Evolutionary conservation across 2,113 vertebrate genomes (phyloP), one percentile per base, ranked within the genome.

Genomic region (Ceratotherium simum): DNA sequence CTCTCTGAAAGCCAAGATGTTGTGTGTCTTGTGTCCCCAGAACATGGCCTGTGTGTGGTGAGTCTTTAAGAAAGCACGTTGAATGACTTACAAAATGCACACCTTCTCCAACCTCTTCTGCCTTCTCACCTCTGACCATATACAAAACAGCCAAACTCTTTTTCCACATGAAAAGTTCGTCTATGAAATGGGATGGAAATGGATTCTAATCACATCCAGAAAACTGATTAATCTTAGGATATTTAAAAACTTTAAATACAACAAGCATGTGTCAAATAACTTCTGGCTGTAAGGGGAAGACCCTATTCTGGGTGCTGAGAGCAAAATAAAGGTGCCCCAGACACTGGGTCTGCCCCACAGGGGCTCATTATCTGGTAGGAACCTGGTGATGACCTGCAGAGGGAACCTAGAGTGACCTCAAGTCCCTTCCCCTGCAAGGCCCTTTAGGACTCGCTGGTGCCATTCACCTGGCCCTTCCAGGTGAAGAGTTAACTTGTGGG

Each of bases 211-310:
- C 64, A 89, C 18, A 42, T 12, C 39, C 39, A 79, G 76, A 95
- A 94, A 87, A 84, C 0, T 0, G 39, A 78, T 70, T 48, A n/a
- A 92, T 80, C 58, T 64, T 64, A 29, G 46, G 23, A 18, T 51
- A 91, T 39, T 70, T 78, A 56, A 27, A 36, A 91, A 81, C 23
- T 91, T 95, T 51, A 58, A 90, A 36, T 83, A 36, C 27, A 65
- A 51, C 5, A 85, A 87, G 60, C 2, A 27, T 46, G 25, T 58
- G 31, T 46, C 90, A 54, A 96, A 93, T 51, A 36, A 27, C 14
- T 16, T 2, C 31, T 48, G 33, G 39, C 14, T n/a, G 7, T 36
- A 65, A 87, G 6, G 31, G 58, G 20, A 56, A 84, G 70, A 33
- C 29, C 21, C 4, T 54, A 29, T 81, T 62, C 36, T 65, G 39